Base-by-base conservation (phyloP, 2,113 vertebrate genomes). In the Sturnira hondurensis region DNA sequence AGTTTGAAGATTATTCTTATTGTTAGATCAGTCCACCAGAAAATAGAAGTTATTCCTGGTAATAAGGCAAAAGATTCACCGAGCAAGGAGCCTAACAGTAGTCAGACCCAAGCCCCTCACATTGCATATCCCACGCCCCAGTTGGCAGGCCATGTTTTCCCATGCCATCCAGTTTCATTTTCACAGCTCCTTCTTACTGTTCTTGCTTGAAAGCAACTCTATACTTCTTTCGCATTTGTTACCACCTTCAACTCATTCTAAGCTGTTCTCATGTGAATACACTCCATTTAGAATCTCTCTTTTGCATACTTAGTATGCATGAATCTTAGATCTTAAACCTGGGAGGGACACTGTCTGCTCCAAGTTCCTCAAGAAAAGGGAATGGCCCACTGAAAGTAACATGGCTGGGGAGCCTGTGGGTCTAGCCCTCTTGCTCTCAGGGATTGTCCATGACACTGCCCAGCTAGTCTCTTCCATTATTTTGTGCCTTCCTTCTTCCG, bases 1-100 rank as follows among this genome's bases (percentile, higher is more conserved):
- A 20, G 70, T 89, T 77, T 86, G 50, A 91, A 81, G 65, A 87
- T 76, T n/a, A 76, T 90, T 54, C 52, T 94, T 87, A 45, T 85
- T 77, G 43, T 85, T 95, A 87, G 41, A 71, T 86, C 45, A 54
- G 41, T 56, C 80, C 85, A 87, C 63, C 86, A 43, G 19, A 28
- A 87, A 86, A 81, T 2, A 71, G 83, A 94, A 94, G 67, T 31
- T 19, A 63, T 38, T 91, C 43, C 83, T 93, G 22, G 47, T 47
- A 85, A 67, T 24, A 63, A 84, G 95, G 84, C 86, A 28, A 68
- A 61, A 84, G 71, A 63, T 61, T 87, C 36, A 17, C 63, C 36
- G 52, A 93, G 67, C 22, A 89, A 92, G 9, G 13, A 5, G 17
- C 70, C 45, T 68, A 10, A 52, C 16, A 4, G 61, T 36, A 70